Base-by-base conservation (phyloP, 2,888 invertebrate species). In the Lepidocyrtoides sp. region DNA sequence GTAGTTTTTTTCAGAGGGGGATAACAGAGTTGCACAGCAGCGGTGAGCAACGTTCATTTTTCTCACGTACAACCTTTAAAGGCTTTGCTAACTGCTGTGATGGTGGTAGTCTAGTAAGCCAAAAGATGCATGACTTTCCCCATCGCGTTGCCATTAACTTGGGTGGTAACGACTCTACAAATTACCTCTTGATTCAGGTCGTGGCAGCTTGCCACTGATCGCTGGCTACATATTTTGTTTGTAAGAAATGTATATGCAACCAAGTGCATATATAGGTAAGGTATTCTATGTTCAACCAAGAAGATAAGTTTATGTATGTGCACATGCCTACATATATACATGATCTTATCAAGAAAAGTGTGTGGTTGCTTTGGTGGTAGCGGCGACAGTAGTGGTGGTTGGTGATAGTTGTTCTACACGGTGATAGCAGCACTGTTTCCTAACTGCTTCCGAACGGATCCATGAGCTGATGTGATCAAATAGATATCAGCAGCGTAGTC, bases 131-230 rank as follows among this genome's bases (percentile, higher is more conserved):
- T 84, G 77, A 79, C 85, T 84, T 90, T 90, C 36, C 75, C 90
- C 85, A 90, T 90, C 85, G 63, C 79, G 29, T 90, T 77, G 77
- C 89, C 89, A 89, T 85, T 91, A 91, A 83, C 75, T 72, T 29
- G 87, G 81, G 88, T 91, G 91, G 91, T 89, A 93, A 91, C 92
- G 92, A 92, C 91, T 92, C 90, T 89, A 89, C 92, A 94, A 94
- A 94, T 94, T 94, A 93, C 93, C 93, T 92, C 93, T 93, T 93
- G 94, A 94, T 94, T 94, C 94, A 90, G 93, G 94, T 92, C 93
- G 93, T 92, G 93, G 94, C 93, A 94, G 92, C 88, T 92, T 94
- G 93, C 94, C 94, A 94, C 93, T 93, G 93, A 93, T 93, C 93
- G 92, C 92, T 41, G 83, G 32, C 54, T 87, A 41, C 29, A 66